Evolutionary conservation across 1,140 invertebrate species (phyloP).

Genomic region (Aricia agestis): DNA sequence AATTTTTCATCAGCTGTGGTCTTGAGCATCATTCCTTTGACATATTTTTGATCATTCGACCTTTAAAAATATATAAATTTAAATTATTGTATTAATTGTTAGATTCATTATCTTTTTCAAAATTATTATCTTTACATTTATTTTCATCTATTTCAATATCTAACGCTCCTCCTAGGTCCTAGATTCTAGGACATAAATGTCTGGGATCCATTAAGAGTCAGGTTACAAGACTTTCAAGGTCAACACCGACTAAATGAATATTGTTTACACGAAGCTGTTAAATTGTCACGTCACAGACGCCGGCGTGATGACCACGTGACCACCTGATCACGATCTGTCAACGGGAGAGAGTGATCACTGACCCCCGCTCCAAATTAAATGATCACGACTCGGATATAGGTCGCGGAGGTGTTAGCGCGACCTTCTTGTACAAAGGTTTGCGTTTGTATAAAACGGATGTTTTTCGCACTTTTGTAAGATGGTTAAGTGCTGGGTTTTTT

Average conservation of each 20-base stretch:
- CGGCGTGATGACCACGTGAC: neutral
- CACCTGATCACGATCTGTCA: neutral
- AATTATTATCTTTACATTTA: too few species aligned
- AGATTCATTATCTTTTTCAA: too few species aligned
- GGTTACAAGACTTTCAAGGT: neutral
- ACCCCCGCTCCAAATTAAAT: constrained; percentile 7
- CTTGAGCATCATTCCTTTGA: too few species aligned
- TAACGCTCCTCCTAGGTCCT: too few species aligned
- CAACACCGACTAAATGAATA: neutral
- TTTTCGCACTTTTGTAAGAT: too few species aligned
- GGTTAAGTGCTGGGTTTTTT: too few species aligned
- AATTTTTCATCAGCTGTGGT: too few species aligned
- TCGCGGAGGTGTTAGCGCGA: neutral
- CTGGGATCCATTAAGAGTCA: neutral
- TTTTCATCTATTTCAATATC: too few species aligned
- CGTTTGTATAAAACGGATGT: too few species aligned
- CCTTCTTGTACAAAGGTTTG: constrained; percentile 3
- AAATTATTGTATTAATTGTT: too few species aligned
- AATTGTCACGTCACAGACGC: neutral
- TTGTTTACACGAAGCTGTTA: constrained; percentile 8
- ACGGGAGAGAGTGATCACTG: neutral
- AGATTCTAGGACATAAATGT: neutral
- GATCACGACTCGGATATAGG: constrained; percentile 9
- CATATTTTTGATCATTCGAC: too few species aligned
- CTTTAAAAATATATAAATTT: too few species aligned